Evolutionary conservation across 2,113 vertebrate species (phyloP).

Genomic region (Elanus axillaris): DNA sequence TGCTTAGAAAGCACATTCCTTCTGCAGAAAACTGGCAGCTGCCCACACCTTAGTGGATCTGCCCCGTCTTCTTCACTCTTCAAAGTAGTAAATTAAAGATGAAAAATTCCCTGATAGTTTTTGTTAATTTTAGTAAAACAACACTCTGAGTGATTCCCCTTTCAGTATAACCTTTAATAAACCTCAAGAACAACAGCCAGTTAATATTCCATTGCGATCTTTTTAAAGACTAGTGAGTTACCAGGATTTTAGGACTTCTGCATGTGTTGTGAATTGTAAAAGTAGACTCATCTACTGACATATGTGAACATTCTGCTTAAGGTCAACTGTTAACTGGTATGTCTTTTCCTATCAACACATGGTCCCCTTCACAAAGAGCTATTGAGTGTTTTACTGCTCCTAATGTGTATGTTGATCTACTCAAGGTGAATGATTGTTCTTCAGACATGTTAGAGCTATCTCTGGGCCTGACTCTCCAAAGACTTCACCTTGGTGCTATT

Average conservation of each 20-base stretch:
- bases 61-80: background rate
- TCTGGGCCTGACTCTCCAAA: background rate
- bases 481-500: background rate
- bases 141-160: background rate
- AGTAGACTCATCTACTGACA: background rate
- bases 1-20: background rate
- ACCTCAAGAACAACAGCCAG: background rate
- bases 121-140: background rate
- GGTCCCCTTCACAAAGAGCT: slow-evolving; percentile 56
- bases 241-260: background rate
- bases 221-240: background rate
- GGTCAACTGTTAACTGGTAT: slow-evolving; percentile 38
- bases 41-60: background rate
- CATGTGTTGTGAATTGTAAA: background rate
- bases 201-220: background rate
- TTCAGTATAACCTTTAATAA: background rate
- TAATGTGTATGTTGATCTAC: slow-evolving; percentile 3
- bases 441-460: background rate
- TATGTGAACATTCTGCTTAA: background rate
- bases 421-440: slow-evolving; percentile 36
- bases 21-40: background rate
- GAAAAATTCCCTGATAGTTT: background rate
- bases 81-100: background rate
- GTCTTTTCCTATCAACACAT: slow-evolving; percentile 52
- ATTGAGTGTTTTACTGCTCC: slow-evolving; percentile 48